phyloP scores from a whole-genome alignment of 2,113 vertebrate genomes.

The Phainopepla nitens region DNA sequence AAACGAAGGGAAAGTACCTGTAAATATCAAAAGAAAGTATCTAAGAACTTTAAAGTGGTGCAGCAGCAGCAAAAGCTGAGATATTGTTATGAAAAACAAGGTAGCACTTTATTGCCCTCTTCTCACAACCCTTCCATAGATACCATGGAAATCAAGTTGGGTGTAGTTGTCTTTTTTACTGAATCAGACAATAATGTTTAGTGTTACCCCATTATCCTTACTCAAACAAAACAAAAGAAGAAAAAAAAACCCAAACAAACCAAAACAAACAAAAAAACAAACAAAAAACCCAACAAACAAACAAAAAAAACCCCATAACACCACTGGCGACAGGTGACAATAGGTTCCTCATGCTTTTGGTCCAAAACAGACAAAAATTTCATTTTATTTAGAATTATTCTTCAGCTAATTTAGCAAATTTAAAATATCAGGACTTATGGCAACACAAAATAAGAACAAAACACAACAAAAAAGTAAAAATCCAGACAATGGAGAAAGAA shows the following conservation, averaged over 20 bases:
- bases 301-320: too few species aligned
- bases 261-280: too few species aligned
- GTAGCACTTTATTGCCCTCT: neutral
- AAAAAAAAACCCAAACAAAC: neutral
- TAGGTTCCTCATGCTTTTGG: neutral
- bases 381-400: neutral
- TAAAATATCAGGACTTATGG: neutral
- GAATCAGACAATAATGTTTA: neutral
- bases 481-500: neutral
- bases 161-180: neutral
- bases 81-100: accelerated
- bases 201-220: neutral
- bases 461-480: neutral
- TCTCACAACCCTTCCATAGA: neutral
- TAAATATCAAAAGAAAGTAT: neutral
- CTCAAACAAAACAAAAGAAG: neutral
- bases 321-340: neutral
- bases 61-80: neutral
- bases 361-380: neutral
- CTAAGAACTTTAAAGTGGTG: neutral
- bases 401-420: neutral
- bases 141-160: neutral
- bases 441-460: neutral
- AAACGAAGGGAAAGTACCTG: neutral
- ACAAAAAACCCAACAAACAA: too few species aligned